Base-by-base conservation (phyloP, 2,888 invertebrate species). In the Tinea semifulvella region DNA sequence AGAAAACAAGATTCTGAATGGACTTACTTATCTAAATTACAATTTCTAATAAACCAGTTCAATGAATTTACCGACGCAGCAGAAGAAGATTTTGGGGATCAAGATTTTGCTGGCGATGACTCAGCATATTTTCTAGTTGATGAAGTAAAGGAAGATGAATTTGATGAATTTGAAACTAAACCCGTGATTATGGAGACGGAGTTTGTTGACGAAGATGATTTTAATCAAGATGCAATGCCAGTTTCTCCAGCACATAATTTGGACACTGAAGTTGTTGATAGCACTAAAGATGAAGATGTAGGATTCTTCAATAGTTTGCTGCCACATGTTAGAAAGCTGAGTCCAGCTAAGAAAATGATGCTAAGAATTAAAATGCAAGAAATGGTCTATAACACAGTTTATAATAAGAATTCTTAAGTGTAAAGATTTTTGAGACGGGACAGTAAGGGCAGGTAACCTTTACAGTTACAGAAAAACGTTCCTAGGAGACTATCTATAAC, bases 281-380 rank as follows among this genome's bases (percentile, higher is more conserved):
- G 20, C 19, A 31, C 62, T 0, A 80, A 79, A 45, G 77, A 80
- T 48, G 81, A 81, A 47, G 81, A 81, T 52, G 60, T 77, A 16
- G 77, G 77, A 0, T 81, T 81, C 58, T 81, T 81, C 36, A 74
- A 77, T 42, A 81, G 80, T 48, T 53, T 81, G 1, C 50, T 81
- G 1, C 79, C 80, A 0, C 81, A 81, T 48, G 79, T 81, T 0
- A 76, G 67, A 53, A 80, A 81, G 46, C 51, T 81, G 39, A 66
- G 68, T 0, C 79, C 80, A 1, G 77, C 79, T 2, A 81, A 80
- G 50, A 81, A 81, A 47, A 48, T 81, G 47, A 75, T 79, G 76
- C 43, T 81, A 1, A 56, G 81, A 44, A 80, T 80, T 76, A 81
- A 80, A 50, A 80, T 81, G 6, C 80, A 80, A 39, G 80, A 80